Base-by-base conservation (phyloP, 2,888 invertebrate genomes). In the Lasius fuliginosus region DNA sequence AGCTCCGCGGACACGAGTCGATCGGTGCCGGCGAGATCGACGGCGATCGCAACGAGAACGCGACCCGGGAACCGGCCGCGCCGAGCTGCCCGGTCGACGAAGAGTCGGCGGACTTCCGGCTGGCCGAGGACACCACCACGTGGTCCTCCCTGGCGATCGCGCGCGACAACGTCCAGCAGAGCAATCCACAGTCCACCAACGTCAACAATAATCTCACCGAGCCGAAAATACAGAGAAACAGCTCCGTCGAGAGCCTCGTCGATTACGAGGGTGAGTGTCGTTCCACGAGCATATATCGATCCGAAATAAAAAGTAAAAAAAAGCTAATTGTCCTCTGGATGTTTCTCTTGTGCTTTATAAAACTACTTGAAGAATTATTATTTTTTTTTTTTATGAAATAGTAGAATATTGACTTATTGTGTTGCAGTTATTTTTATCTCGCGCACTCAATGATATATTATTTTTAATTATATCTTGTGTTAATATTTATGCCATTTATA, bases 211-310 rank as follows among this genome's bases (percentile, higher is more conserved):
- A 93, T 84, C 87, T 94, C 27, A 90, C 93, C 11, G 84, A 89
- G 27, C 88, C 93, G 12, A 91, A 88, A 62, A 86, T 92, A 49
- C 93, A 91, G 58, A 91, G 90, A 40, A 92, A 90, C 85, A 96
- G 95, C 77, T 96, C 96, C 90, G 95, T 96, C 93, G 96, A 96
- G 93, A 96, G 96, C 92, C 93, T 96, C 58, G 94, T 95, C 58
- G 96, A 96, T 87, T 96, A 95, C 93, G 96, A 96, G 94, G 96
- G 96, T 96, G 92, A 92, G 83, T 56, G 27, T n/a, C 3, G 42
- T 3, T 23, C n/a, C 27, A 67, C 42, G 8, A 30, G 46, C 18
- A 30, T 49, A 11, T 36, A 56, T 67, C 18, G 40, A 53, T 27
- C 36, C 18, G 33, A 30, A 33, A 8, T 18, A 18, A 62, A 33